A percentile compares a stretch with the other conserved stretches of the same genome.
Conservation (phyloP, 2,797 vertebrate species). For the Alcedo quadribrachys region DNA sequence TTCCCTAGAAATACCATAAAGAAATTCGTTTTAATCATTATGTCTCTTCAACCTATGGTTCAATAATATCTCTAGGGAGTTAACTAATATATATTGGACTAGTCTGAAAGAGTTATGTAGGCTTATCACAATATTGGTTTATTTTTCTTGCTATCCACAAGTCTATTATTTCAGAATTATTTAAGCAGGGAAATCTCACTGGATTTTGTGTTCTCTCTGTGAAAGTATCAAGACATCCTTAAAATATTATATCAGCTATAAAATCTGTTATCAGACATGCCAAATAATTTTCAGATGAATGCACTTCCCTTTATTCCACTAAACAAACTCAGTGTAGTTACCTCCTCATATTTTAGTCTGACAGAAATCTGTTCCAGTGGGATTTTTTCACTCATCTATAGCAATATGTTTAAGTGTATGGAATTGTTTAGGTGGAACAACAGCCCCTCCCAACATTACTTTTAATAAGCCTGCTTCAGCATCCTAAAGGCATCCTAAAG, state of each 20-base stretch:
- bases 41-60: conserved; percentile 1
- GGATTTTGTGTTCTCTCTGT: conserved; percentile 21
- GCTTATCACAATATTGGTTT: background rate
- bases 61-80: conserved; percentile 4
- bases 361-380: background rate
- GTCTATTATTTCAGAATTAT: background rate
- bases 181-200: background rate
- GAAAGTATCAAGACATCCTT: conserved; percentile 1
- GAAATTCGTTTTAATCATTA: conserved; percentile 9
- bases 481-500: background rate
- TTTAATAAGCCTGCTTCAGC: background rate
- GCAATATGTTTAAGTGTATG: background rate
- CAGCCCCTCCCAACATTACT: background rate
- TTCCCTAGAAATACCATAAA: background rate
- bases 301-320: background rate
- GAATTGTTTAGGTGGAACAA: background rate
- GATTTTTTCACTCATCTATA: background rate
- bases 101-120: background rate
- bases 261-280: background rate
- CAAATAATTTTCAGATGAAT: conserved; percentile 6
- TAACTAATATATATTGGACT: conserved; percentile 17
- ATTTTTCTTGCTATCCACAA: conserved; percentile 7
- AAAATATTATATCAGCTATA: conserved; percentile 12
- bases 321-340: background rate
- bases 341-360: background rate